Conservation (phyloP, 2,888 invertebrate species). For the Lasioglossum zephyrum region DNA sequence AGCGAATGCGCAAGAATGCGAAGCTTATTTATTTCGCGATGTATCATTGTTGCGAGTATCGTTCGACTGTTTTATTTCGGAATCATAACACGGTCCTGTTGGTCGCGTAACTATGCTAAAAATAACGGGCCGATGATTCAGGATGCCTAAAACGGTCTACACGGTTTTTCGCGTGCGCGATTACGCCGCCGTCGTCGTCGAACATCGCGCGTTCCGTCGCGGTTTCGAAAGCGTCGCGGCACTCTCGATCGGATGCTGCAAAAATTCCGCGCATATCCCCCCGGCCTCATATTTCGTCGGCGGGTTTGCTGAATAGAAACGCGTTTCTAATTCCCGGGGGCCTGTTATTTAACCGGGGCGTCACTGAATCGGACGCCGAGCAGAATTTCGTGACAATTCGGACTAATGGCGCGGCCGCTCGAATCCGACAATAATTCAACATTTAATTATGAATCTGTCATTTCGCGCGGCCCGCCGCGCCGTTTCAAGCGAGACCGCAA, state of each 20-base stretch:
- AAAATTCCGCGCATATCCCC: constrained; percentile 6
- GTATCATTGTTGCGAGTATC: neutral
- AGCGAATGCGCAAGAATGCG: neutral
- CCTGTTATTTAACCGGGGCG: constrained; percentile 25
- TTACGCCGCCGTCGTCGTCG: neutral
- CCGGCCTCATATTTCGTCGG: constrained; percentile 4
- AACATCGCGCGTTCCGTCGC: neutral
- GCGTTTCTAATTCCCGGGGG: constrained; percentile 23
- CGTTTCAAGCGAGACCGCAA: constrained; percentile 38
- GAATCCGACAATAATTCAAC: constrained; percentile 54
- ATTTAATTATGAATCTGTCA: constrained; percentile 57
- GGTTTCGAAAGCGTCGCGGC: neutral
- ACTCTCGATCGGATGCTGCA: neutral
- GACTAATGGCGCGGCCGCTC: constrained; percentile 33
- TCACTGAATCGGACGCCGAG: constrained; percentile 16
- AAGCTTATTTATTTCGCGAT: neutral
- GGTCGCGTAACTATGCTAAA: constrained; percentile 35
- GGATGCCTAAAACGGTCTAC: constrained; percentile 16
- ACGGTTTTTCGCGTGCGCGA: constrained; percentile 1
- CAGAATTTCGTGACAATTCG: constrained; percentile 42
- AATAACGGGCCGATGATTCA: constrained; percentile 32
- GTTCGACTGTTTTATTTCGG: neutral
- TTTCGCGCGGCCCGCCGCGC: constrained; percentile 18
- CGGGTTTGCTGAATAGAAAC: constrained; percentile 13
- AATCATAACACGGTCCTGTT: constrained; percentile 5